Evolutionary conservation across 2,888 invertebrate species (phyloP).

Genomic region (Dione juno): DNA sequence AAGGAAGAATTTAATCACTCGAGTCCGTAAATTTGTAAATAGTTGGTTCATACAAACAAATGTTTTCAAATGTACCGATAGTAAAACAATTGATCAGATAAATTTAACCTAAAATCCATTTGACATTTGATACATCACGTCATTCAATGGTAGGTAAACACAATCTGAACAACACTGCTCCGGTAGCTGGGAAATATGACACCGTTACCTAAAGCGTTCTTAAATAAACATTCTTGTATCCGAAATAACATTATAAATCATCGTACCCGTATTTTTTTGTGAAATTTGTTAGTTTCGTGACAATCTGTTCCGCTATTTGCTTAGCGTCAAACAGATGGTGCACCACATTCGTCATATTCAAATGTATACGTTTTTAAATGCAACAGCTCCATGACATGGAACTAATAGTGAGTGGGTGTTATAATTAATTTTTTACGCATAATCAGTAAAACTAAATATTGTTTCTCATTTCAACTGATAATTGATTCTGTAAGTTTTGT

Average conservation of each 20-base stretch:
- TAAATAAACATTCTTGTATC: conserved; percentile 78
- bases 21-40: too few relatives aligned
- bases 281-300: conserved; percentile 80
- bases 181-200: conserved; percentile 62
- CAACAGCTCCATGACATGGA: conserved; percentile 57
- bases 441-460: conserved; percentile 11
- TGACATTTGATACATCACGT: conserved; percentile 5
- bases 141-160: conserved; percentile 11
- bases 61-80: not conserved
- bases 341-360: conserved; percentile 71
- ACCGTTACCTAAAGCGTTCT: conserved; percentile 54
- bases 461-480: not conserved
- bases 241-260: conserved; percentile 82
- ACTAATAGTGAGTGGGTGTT: conserved; percentile 53
- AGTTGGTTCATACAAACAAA: too few relatives aligned
- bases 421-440: conserved; percentile 34
- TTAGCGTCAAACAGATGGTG: conserved; percentile 77
- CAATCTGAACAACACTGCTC: not conserved
- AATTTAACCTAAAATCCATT: not conserved
- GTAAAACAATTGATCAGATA: not conserved
- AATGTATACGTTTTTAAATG: conserved; percentile 66
- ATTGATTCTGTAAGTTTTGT: too few relatives aligned
- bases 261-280: conserved; percentile 63
- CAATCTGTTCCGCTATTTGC: conserved; percentile 84
- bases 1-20: too few relatives aligned